These are phyloP conservation scores for Panurus biarmicus DNA, from an alignment of 2,113 vertebrate species.

Conservation along the genomic window DNA sequence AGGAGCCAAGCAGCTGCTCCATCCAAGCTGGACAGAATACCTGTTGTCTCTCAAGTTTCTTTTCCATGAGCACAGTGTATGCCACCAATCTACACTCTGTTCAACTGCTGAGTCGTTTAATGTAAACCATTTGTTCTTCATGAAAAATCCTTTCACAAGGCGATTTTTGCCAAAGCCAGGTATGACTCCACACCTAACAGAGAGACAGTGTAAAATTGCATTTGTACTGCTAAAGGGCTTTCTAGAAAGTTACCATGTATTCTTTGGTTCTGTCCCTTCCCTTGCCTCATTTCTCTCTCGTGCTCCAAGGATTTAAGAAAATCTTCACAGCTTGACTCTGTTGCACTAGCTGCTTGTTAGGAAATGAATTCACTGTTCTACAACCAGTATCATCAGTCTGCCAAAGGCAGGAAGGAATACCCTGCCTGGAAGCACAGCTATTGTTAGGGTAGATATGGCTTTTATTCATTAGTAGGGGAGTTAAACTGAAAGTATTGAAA, in stretches of 20 bases:
- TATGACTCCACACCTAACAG: not conserved
- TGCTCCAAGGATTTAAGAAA: not conserved
- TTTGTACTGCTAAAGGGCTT: not conserved
- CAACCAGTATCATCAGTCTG: not conserved
- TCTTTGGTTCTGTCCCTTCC: not conserved
- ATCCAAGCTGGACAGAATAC: not conserved
- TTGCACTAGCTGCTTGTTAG: not conserved
- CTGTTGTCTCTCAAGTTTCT: not conserved
- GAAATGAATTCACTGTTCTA: not conserved
- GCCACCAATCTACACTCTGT: not conserved
- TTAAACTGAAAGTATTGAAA: not conserved
- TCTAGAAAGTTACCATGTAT: not conserved
- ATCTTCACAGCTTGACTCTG: not conserved
- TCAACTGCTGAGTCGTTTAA: not conserved
- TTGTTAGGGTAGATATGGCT: fast-evolving
- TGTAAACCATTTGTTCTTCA: not conserved
- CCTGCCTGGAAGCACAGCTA: not conserved
- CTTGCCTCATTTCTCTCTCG: not conserved
- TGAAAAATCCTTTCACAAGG: not conserved
- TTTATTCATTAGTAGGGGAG: not conserved
- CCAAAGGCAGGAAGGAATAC: not conserved
- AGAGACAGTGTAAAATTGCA: not conserved
- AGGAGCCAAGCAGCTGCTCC: not conserved
- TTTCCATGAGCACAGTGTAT: not conserved
- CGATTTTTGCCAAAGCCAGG: not conserved